Conservation (phyloP, 2,888 invertebrate genomes). For the Rhamnusium bicolor region DNA sequence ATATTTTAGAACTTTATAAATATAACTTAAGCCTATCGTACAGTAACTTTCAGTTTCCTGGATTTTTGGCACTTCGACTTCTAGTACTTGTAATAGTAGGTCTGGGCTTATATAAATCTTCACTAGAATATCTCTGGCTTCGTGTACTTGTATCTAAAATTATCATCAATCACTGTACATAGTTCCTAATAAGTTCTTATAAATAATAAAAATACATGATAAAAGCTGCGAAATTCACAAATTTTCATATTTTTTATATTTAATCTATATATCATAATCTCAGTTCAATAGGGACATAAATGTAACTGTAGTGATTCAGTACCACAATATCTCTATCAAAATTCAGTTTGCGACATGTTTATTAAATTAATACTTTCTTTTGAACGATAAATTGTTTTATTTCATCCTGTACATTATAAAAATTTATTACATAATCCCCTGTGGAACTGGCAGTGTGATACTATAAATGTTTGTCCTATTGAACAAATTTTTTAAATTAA, state of each 20-base stretch:
- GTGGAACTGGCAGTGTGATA: too few species aligned
- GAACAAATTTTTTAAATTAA: too few species aligned
- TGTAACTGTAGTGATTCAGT: too few species aligned
- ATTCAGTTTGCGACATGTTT: too few species aligned
- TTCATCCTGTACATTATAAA: too few species aligned
- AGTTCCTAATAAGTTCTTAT: background rate
- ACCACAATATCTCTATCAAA: too few species aligned
- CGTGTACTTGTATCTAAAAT: slow-evolving; percentile 31
- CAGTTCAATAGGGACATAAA: too few species aligned
- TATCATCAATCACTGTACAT: background rate
- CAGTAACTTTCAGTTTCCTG: slow-evolving; percentile 40
- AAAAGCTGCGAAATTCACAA: background rate
- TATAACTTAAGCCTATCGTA: slow-evolving; percentile 16
- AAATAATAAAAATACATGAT: background rate
- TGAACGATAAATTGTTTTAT: too few species aligned
- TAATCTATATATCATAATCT: background rate
- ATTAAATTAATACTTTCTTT: too few species aligned
- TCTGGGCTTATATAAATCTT: slow-evolving; percentile 82
- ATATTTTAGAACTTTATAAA: slow-evolving; percentile 22
- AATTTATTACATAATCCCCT: too few species aligned
- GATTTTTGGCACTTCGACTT: slow-evolving; percentile 58
- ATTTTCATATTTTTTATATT: background rate
- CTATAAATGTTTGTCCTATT: too few species aligned
- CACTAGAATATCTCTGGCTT: slow-evolving; percentile 78
- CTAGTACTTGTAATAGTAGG: slow-evolving; percentile 75